Evolutionary conservation across 2,797 vertebrate species (phyloP).

Genomic region (Ctenochaetus hawaiiensis): DNA sequence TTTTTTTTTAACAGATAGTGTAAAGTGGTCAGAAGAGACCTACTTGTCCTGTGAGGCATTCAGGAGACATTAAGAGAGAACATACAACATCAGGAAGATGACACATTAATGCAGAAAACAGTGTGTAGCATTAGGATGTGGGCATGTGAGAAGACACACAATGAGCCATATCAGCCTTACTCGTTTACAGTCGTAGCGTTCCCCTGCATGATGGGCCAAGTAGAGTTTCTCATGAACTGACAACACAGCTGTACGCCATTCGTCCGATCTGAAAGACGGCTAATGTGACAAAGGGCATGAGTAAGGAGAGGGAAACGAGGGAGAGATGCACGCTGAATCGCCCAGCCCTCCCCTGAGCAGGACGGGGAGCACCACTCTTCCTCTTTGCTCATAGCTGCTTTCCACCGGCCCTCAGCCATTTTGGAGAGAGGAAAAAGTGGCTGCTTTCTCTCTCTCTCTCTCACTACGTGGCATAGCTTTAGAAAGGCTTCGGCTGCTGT

Average conservation of each 20-base stretch:
- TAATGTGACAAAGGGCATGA: slow-evolving; percentile 72
- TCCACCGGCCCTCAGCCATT: slow-evolving; percentile 87
- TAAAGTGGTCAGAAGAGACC: neutral
- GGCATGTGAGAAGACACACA: slow-evolving; percentile 53
- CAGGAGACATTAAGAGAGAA: neutral
- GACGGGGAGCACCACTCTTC: slow-evolving; percentile 76
- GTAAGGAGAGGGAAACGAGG: slow-evolving; percentile 58
- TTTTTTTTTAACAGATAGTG: slow-evolving; percentile 2
- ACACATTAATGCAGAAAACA: slow-evolving; percentile 25
- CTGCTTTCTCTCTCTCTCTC: slow-evolving; percentile 77
- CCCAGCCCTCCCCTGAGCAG: slow-evolving; percentile 76
- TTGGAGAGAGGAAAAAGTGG: slow-evolving; percentile 84
- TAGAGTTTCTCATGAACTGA: slow-evolving; percentile 62
- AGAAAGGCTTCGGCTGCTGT: slow-evolving; percentile 80
- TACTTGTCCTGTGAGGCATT: neutral
- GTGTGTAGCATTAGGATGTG: slow-evolving; percentile 42
- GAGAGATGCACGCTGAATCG: slow-evolving; percentile 70
- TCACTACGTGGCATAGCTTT: slow-evolving; percentile 86
- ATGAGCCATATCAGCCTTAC: slow-evolving; percentile 68
- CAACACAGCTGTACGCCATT: slow-evolving; percentile 77
- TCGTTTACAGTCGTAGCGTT: slow-evolving; percentile 60
- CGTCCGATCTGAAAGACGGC: slow-evolving; percentile 68
- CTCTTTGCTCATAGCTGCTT: slow-evolving; percentile 77
- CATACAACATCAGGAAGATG: neutral
- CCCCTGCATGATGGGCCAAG: slow-evolving; percentile 60